Conservation (phyloP, 2,888 invertebrate species). For the Adela reaumurella region DNA sequence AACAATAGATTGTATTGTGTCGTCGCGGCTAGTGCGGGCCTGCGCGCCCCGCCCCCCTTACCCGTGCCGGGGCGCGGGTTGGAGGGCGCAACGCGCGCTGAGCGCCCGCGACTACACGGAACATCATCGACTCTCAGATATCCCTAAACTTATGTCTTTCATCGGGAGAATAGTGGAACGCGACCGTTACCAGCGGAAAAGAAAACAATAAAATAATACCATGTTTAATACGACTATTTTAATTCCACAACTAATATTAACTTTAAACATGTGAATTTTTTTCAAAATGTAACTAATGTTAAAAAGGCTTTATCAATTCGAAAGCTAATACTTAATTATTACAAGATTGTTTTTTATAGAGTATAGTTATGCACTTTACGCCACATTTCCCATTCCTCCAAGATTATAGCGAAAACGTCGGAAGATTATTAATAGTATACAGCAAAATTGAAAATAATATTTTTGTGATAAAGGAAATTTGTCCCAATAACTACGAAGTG, state of each 20-base stretch:
- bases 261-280: conserved; percentile 47
- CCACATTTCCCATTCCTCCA: not conserved
- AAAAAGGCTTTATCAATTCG: conserved; percentile 55
- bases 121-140: conserved; percentile 15
- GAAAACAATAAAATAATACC: conserved; percentile 46
- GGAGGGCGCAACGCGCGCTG: not conserved
- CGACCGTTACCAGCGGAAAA: conserved; percentile 46
- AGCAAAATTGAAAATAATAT: not conserved
- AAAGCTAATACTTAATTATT: conserved; percentile 56
- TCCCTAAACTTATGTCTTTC: conserved; percentile 51
- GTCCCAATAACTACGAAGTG: not conserved
- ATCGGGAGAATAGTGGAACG: conserved; percentile 46
- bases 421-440: not conserved
- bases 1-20: conserved; percentile 31
- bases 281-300: conserved; percentile 48
- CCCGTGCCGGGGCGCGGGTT: no score
- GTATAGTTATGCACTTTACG: not conserved
- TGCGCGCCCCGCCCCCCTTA: no score
- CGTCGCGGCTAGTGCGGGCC: no score
- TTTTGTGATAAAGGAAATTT: not conserved
- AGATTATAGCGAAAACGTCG: not conserved
- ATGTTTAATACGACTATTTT: conserved; percentile 28
- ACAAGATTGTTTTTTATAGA: conserved; percentile 40
- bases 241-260: conserved; percentile 44
- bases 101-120: conserved; percentile 17